A percentile compares a stretch with the other conserved stretches of the same genome.
Evolutionary conservation across 2,888 invertebrate genomes (phyloP).

Genomic region (Erebia palarica): DNA sequence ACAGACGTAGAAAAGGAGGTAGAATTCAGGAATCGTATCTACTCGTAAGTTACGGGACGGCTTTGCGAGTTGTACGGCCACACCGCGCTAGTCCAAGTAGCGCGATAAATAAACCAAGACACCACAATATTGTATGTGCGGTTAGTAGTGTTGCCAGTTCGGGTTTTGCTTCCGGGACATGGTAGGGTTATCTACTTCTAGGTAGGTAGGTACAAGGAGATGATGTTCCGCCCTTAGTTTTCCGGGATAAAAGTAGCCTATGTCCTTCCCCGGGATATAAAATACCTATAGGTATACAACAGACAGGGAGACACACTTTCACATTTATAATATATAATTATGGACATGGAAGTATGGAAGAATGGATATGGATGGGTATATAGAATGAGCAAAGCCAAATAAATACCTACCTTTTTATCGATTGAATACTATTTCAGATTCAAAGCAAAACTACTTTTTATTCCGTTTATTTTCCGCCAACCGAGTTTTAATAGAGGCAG

Average conservation of each 20-base stretch:
- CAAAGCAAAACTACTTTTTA: neutral
- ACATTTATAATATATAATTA: too few relatives aligned
- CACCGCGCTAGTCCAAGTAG: conserved; percentile 41
- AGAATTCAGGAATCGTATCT: conserved; percentile 45
- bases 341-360: too few relatives aligned
- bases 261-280: too few relatives aligned
- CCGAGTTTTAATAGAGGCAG: neutral
- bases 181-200: neutral
- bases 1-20: conserved; percentile 67
- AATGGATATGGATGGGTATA: too few relatives aligned
- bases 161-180: neutral
- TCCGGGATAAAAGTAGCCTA: too few relatives aligned
- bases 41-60: conserved; percentile 48
- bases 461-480: neutral
- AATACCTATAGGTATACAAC: too few relatives aligned
- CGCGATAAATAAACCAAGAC: conserved; percentile 44
- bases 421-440: too few relatives aligned
- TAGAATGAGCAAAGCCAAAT: too few relatives aligned
- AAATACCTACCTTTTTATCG: too few relatives aligned
- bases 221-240: too few relatives aligned
- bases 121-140: conserved; percentile 50
- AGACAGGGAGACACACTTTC: too few relatives aligned
- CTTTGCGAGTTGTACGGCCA: conserved; percentile 48
- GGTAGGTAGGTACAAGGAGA: neutral
- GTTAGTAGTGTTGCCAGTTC: conserved; percentile 30